phyloP scores from a whole-genome alignment of 2,113 vertebrate species.

The Talpa occidentalis region DNA sequence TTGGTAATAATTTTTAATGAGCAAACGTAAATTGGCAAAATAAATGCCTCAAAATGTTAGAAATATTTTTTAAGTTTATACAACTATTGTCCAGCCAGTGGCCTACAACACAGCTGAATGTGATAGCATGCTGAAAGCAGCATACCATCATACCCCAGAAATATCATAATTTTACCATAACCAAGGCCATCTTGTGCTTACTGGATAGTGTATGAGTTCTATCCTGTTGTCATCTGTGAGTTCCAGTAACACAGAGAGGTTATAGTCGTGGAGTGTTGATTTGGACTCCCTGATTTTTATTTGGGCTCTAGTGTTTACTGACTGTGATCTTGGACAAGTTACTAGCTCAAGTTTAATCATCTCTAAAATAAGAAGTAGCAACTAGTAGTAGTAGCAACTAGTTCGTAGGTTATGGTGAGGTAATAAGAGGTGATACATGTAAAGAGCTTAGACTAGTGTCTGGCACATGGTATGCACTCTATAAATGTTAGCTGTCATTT shows the following conservation, averaged over 20 bases:
- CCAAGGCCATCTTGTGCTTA: background rate
- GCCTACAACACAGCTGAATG: background rate
- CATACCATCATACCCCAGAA: background rate
- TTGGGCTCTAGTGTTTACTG: background rate
- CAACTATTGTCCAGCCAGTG: background rate
- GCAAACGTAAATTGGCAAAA: constrained; percentile 40
- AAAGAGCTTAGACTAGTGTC: background rate
- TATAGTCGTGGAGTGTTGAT: background rate
- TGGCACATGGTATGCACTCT: background rate
- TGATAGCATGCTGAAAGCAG: background rate
- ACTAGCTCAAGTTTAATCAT: background rate
- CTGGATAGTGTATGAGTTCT: background rate
- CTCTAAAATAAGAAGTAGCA: constrained; percentile 32
- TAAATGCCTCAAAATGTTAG: constrained; percentile 38
- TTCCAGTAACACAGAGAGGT: background rate
- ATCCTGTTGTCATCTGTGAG: background rate
- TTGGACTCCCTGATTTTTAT: background rate
- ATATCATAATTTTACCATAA: background rate
- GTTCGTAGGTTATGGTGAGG: background rate
- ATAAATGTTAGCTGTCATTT: background rate
- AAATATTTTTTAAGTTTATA: background rate
- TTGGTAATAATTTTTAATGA: constrained; percentile 36
- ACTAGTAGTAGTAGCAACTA: background rate
- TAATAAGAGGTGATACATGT: background rate
- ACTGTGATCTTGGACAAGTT: background rate